phyloP scores from a whole-genome alignment of 2,888 invertebrate species.

The Oasisia sp. region DNA sequence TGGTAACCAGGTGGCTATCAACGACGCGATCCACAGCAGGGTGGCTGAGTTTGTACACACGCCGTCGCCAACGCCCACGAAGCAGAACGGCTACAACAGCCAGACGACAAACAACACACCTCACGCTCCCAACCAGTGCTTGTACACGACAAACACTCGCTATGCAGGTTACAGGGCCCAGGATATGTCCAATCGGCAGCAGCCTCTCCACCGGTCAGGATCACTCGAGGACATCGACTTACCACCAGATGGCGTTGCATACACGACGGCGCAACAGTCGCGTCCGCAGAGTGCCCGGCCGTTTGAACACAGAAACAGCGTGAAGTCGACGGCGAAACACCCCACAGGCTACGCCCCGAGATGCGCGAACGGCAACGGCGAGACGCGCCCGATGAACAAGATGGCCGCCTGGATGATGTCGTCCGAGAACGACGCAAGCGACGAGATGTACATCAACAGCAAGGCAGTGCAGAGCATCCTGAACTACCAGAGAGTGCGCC shows the following conservation, averaged over 20 bases:
- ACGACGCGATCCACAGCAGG: neutral
- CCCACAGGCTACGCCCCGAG: neutral
- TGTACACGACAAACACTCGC: neutral
- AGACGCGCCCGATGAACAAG: neutral
- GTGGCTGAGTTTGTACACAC: neutral
- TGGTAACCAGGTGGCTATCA: neutral
- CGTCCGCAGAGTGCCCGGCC: slow-evolving; percentile 31
- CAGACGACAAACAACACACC: neutral
- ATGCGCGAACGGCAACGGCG: neutral
- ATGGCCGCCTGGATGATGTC: slow-evolving; percentile 20
- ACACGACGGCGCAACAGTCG: neutral
- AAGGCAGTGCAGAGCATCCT: slow-evolving; percentile 81
- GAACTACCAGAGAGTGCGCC: slow-evolving; percentile 63
- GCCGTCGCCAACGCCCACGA: neutral
- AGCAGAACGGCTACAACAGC: neutral
- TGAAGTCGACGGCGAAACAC: neutral
- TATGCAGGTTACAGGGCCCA: slow-evolving; percentile 14
- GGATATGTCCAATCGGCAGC: neutral
- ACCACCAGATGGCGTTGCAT: neutral
- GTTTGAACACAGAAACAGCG: slow-evolving; percentile 25
- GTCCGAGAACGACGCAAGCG: neutral
- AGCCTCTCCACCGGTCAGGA: slow-evolving; percentile 24
- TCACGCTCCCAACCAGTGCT: neutral
- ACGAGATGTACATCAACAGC: slow-evolving; percentile 74
- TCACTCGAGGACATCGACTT: slow-evolving; percentile 28